Conservation (phyloP, 2,888 invertebrate species). For the Chelonus formosanus region DNA sequence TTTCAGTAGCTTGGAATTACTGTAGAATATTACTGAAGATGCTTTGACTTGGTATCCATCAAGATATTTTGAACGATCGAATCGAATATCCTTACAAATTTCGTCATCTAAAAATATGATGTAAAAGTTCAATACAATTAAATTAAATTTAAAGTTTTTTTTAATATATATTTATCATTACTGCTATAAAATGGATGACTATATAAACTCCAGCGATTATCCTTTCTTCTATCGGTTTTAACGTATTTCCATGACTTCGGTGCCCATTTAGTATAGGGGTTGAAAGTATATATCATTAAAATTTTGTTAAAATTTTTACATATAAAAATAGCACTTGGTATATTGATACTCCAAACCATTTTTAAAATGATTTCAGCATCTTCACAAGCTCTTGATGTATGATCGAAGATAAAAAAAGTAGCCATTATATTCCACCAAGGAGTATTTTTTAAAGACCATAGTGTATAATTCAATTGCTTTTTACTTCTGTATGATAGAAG, state of each 20-base stretch:
- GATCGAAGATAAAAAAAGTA: background rate
- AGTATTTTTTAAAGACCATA: background rate
- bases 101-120: background rate
- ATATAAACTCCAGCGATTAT: background rate
- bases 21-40: background rate
- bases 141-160: too few species aligned
- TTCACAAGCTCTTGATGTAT: background rate
- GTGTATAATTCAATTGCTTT: too few species aligned
- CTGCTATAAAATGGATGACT: background rate
- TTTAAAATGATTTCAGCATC: background rate
- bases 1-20: background rate
- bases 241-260: background rate
- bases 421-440: background rate
- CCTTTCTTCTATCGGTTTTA: background rate
- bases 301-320: background rate
- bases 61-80: background rate
- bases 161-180: background rate
- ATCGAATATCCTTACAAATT: background rate
- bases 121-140: too few species aligned
- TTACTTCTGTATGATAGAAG: too few species aligned
- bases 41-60: background rate
- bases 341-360: slow-evolving; percentile 1
- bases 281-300: background rate
- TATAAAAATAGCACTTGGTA: background rate
- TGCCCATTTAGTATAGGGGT: slow-evolving; percentile 3